These are phyloP conservation scores for Tholera decimalis DNA, from an alignment of 2,888 invertebrate genomes.

Conservation along the genomic window DNA sequence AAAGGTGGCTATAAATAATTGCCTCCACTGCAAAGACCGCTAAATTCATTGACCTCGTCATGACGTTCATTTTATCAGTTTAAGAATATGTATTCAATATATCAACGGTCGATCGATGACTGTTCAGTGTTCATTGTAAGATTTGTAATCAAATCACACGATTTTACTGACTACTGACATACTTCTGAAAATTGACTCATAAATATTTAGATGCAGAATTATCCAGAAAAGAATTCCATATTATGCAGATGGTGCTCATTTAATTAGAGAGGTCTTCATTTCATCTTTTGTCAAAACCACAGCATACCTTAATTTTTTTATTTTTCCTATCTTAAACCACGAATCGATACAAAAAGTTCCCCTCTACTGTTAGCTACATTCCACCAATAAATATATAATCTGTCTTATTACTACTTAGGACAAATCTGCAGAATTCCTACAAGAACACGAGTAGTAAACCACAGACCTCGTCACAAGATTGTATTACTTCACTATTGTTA, in stretches of 20 bases:
- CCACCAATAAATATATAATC: no score
- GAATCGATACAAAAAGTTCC: neutral
- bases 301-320: neutral
- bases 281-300: neutral
- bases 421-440: constrained; percentile 14
- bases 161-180: constrained; percentile 22
- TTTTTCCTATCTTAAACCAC: neutral
- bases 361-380: neutral
- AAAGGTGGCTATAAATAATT: constrained; percentile 50
- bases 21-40: constrained; percentile 47
- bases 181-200: constrained; percentile 42
- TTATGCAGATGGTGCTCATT: constrained; percentile 11
- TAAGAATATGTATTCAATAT: constrained; percentile 57
- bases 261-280: neutral
- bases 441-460: constrained; percentile 77
- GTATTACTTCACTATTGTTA: constrained; percentile 73
- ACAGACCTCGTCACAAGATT: constrained; percentile 78
- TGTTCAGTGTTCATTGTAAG: constrained; percentile 40
- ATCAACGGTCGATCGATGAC: constrained; percentile 48
- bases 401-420: neutral
- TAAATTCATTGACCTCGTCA: constrained; percentile 60
- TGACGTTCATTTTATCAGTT: constrained; percentile 56
- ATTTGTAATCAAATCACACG: constrained; percentile 56
- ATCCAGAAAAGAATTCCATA: neutral
- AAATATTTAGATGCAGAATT: constrained; percentile 44